Percentiles rank a stretch among this genome's conserved stretches.
Conservation (phyloP, 2,888 invertebrate genomes). For the Cyclophora albipunctata region DNA sequence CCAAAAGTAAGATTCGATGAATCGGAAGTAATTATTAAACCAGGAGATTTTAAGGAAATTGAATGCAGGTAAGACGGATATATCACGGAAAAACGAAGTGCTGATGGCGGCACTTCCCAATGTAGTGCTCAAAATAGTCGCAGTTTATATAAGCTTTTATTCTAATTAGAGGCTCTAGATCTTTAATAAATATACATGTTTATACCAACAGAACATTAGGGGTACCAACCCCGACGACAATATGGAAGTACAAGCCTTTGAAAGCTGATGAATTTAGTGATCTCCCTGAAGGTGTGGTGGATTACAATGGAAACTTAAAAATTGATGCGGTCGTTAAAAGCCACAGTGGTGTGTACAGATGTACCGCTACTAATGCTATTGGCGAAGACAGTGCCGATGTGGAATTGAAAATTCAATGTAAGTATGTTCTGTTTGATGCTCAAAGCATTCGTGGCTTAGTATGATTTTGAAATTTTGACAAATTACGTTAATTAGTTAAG, state of each 20-base stretch:
- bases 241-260: constrained; percentile 41
- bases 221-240: constrained; percentile 41
- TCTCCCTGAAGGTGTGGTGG: constrained; percentile 33
- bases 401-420: constrained; percentile 43
- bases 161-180: no score
- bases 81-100: no score
- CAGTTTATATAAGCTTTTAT: no score
- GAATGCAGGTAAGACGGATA: constrained; percentile 40
- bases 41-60: constrained; percentile 34
- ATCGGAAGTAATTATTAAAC: constrained; percentile 29
- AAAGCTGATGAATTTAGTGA: constrained; percentile 24
- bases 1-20: constrained; percentile 34
- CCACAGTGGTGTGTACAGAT: constrained; percentile 45
- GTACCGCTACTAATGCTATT: constrained; percentile 40
- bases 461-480: no score
- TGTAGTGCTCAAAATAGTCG: no score
- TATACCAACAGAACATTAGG: constrained; percentile 39
- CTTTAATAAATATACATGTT: no score
- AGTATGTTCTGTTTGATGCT: constrained; percentile 19
- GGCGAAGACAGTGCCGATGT: constrained; percentile 37
- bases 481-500: not conserved
- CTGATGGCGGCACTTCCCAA: no score
- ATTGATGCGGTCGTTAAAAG: constrained; percentile 30
- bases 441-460: no score
- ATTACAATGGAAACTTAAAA: constrained; percentile 26